Conservation (phyloP, 2,113 vertebrate species). For the Podocnemis expansa region DNA sequence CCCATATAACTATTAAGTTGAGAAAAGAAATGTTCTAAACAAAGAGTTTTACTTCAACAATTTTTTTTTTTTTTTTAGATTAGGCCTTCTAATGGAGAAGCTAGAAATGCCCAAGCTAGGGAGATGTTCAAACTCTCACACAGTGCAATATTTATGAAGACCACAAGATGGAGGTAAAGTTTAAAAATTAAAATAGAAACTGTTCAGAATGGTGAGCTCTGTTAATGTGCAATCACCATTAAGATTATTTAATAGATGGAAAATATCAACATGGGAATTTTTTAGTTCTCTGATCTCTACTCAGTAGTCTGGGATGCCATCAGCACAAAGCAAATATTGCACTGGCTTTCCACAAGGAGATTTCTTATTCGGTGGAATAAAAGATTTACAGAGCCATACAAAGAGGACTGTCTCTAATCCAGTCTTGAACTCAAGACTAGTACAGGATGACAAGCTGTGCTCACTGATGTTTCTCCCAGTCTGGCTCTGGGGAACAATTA, state of each 20-base stretch:
- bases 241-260: neutral
- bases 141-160: neutral
- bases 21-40: neutral
- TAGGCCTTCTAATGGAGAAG: neutral
- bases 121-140: neutral
- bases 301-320: neutral
- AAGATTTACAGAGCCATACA: neutral
- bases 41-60: neutral
- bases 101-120: fast-evolving
- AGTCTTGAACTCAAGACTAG: neutral
- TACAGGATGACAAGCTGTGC: neutral
- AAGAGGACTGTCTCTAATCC: constrained; percentile 6
- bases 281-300: neutral
- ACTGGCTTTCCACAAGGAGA: neutral
- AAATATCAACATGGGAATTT: neutral
- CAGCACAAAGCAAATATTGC: constrained; percentile 38
- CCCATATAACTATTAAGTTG: neutral
- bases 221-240: neutral
- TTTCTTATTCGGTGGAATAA: constrained; percentile 33
- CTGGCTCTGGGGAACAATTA: neutral
- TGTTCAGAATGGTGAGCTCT: fast-evolving
- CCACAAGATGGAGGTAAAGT: constrained; percentile 68
- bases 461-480: neutral
- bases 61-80: fast-evolving
- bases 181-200: constrained; percentile 33